These are phyloP conservation scores for Hypsopygia costalis DNA, from an alignment of 2,888 invertebrate genomes.

Conservation along the genomic window DNA sequence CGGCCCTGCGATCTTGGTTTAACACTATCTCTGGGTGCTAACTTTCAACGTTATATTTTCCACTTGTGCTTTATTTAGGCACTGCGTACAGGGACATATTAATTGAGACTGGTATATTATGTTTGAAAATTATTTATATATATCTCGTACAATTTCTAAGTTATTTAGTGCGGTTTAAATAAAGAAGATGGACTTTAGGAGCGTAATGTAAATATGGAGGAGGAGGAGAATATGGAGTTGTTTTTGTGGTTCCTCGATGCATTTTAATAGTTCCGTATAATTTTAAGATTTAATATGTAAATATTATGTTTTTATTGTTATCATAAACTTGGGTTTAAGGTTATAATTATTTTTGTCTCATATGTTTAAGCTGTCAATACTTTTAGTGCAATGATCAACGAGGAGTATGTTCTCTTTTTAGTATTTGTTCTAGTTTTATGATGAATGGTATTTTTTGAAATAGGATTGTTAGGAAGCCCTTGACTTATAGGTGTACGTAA, in stretches of 20 bases:
- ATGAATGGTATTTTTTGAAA: not conserved
- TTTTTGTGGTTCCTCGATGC: constrained; percentile 68
- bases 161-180: not conserved
- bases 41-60: not conserved
- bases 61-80: not conserved
- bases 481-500: too few species aligned
- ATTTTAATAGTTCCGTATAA: constrained; percentile 55
- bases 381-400: not conserved
- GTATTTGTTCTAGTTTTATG: not conserved
- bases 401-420: not conserved
- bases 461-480: not conserved
- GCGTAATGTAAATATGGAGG: constrained; percentile 18
- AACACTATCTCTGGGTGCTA: not conserved
- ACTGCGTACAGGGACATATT: constrained; percentile 4
- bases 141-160: constrained; percentile 7
- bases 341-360: constrained; percentile 1
- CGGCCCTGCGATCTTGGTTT: too few species aligned
- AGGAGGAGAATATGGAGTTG: too few species aligned
- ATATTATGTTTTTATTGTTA: constrained; percentile 19
- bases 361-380: not conserved
- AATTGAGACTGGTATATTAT: constrained; percentile 6
- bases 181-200: not conserved
- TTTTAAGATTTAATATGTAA: constrained; percentile 21
- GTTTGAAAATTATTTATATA: constrained; percentile 6
- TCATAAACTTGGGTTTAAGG: constrained; percentile 16